These are phyloP conservation scores for Arremon brunneinucha DNA, from an alignment of 2,797 vertebrate species.

Conservation along the genomic window DNA sequence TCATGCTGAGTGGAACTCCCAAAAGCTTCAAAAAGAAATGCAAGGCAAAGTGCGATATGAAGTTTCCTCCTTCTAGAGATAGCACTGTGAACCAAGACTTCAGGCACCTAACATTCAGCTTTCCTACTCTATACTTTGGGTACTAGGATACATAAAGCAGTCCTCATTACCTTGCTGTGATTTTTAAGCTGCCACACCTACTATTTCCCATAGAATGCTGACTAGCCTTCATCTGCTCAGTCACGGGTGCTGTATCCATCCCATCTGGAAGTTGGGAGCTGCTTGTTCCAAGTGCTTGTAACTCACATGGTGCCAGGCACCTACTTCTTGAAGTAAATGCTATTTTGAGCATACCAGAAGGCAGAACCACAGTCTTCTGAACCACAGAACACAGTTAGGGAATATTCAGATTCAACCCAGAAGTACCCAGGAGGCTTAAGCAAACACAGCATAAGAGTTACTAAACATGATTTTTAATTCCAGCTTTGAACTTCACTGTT, in stretches of 20 bases:
- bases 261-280: neutral
- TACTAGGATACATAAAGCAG: neutral
- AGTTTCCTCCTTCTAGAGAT: neutral
- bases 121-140: neutral
- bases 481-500: constrained; percentile 27
- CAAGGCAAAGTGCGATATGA: neutral
- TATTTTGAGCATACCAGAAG: neutral
- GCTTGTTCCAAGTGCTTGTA: neutral
- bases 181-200: neutral
- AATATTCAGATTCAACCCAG: neutral
- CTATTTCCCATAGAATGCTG: neutral
- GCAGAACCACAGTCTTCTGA: neutral
- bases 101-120: neutral
- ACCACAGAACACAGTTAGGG: neutral
- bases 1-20: neutral
- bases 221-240: neutral
- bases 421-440: neutral
- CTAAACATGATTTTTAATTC: constrained; percentile 32
- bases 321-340: neutral
- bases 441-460: neutral
- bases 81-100: neutral
- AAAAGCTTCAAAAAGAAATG: neutral
- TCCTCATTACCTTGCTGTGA: neutral
- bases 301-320: neutral
- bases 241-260: neutral